phyloP scores from a whole-genome alignment of 2,113 vertebrate genomes.

The Myotis davidii region DNA sequence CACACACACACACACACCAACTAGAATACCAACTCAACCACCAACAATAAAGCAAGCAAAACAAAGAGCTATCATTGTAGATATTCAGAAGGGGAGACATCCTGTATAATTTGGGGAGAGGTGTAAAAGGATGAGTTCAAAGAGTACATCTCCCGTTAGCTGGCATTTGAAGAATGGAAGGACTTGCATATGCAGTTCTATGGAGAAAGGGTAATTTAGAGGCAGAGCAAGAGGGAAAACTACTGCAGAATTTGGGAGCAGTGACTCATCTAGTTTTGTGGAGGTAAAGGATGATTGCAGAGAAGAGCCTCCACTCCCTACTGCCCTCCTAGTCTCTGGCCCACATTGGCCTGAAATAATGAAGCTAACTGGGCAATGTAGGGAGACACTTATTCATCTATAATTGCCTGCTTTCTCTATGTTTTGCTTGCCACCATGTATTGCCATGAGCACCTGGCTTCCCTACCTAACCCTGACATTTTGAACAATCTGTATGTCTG shows the following conservation, averaged over 20 bases:
- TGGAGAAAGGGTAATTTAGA: not conserved
- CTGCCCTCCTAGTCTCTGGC: not conserved
- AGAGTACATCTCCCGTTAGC: not conserved
- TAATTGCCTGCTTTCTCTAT: not conserved
- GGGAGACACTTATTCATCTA: rapidly evolving
- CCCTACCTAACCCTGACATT: not conserved
- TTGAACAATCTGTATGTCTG: not conserved
- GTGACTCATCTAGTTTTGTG: not conserved
- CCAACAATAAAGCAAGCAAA: not conserved
- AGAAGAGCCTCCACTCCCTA: not conserved
- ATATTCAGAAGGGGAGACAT: not conserved
- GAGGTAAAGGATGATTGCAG: not conserved
- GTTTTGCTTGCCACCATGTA: not conserved
- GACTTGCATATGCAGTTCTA: not conserved
- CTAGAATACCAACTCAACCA: not conserved
- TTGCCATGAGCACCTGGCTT: not conserved
- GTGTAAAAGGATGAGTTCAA: not conserved
- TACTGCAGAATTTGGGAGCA: not conserved
- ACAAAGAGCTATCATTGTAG: not conserved
- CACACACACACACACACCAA: too few relatives aligned
- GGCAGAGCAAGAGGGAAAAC: not conserved
- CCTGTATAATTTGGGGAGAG: not conserved
- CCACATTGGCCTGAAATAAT: not conserved
- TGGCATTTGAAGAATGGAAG: not conserved
- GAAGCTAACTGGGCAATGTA: not conserved